A percentile compares a stretch with the other conserved stretches of the same genome.
These are phyloP conservation scores for cattle (Bos taurus) DNA, from an alignment of 2,113 vertebrate genomes.

Conservation along the genomic window ARS-UCD2.0 NC_037350.1:13133501-13134000, in stretches of 20 bases:
- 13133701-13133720: neutral
- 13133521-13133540: neutral
- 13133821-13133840: neutral
- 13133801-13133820: neutral
- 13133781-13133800: neutral
- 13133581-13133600: neutral
- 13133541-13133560: neutral
- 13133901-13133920: neutral
- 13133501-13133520: neutral
- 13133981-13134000: neutral
- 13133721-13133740: neutral
- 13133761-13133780: neutral
- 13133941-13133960: neutral
- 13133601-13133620: neutral
- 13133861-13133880: neutral
- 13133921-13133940: neutral
- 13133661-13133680: neutral
- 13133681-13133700: neutral
- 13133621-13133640: neutral
- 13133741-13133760: too few species aligned
- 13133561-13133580: neutral
- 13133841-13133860: neutral
- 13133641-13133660: neutral
- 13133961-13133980: neutral
- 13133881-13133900: neutral